Base-by-base conservation (phyloP, 2,888 invertebrate species). In the Bombylius discolor region DNA sequence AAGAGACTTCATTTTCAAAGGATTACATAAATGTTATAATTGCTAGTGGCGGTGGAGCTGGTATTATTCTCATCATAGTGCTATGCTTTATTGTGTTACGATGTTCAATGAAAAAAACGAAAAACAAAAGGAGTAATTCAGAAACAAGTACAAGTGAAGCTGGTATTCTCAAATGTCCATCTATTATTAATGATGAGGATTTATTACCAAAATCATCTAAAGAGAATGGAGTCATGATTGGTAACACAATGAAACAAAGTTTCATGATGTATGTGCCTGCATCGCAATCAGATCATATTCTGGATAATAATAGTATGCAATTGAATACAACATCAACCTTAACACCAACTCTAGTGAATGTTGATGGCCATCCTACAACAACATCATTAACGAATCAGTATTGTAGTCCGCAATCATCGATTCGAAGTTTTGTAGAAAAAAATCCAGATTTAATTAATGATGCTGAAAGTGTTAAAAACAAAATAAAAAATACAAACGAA, bases 361-460 rank as follows among this genome's bases (percentile, higher is more conserved):
- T 59, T 77, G 68, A 70, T 71, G 64, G 75, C 67, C 66, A 67
- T 47, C 62, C 68, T 11, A 61, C 67, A 12, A 55, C 59, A 52
- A 56, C 63, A 33, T 58, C 76, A 76, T 66, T 79, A 79, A 62
- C 65, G 3, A 23, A 65, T 73, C 80, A 76, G 55, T 75, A 76
- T 58, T 75, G 76, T 54, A 79, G 82, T 66, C 83, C 83, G 53
- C 77, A 80, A 3, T 73, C 77, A 3, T 70, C 72, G n/a, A 62
- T 78, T 61, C 70, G 78, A 56, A 76, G 75, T 60, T 79, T 77
- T 63, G 75, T 72, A 59, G 87, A 87, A 70, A 84, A 83, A 72
- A 87, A 87, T 73, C 87, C 87, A 55, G 87, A 88, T 74, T 78
- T 88, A 69, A 85, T 88, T 69, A 87, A 84, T 73, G 87, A 87